A percentile compares a stretch with the other conserved stretches of the same genome.
Evolutionary conservation across 1,140 invertebrate species (phyloP).

Genomic region (Cephus cinctus): DNA sequence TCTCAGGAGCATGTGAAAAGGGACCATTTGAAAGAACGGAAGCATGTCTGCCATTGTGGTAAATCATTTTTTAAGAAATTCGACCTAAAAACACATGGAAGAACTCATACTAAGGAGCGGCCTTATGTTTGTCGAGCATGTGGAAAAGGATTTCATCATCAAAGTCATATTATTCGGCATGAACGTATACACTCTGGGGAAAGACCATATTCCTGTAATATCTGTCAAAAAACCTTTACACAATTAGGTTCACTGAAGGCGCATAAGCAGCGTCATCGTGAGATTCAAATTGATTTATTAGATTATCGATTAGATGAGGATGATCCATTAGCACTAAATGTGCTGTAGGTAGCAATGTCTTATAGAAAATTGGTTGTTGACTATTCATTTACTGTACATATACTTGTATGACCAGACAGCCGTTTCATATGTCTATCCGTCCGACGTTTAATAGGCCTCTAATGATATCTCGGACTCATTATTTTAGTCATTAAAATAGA

Average conservation of each 20-base stretch:
- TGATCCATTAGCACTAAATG: too few relatives aligned
- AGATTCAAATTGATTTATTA: conserved; percentile 31
- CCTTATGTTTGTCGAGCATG: conserved; percentile 58
- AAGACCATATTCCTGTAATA: conserved; percentile 38
- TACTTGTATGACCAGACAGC: too few relatives aligned
- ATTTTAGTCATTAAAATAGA: too few relatives aligned
- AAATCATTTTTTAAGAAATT: conserved; percentile 51
- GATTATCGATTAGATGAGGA: too few relatives aligned
- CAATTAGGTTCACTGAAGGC: conserved; percentile 36
- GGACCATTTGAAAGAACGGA: conserved; percentile 43
- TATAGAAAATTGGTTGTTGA: too few relatives aligned
- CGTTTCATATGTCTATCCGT: too few relatives aligned
- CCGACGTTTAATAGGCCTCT: too few relatives aligned
- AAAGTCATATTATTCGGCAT: conserved; percentile 48
- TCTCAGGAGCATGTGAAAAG: too few relatives aligned
- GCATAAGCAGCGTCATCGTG: conserved; percentile 36
- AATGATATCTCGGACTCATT: too few relatives aligned
- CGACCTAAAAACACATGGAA: conserved; percentile 47
- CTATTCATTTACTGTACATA: too few relatives aligned
- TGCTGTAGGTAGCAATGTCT: too few relatives aligned
- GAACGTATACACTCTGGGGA: conserved; percentile 52
- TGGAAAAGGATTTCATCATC: conserved; percentile 55
- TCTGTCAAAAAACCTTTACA: conserved; percentile 41
- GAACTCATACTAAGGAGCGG: conserved; percentile 57
- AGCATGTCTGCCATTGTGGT: conserved; percentile 44